phyloP scores from a whole-genome alignment of 2,113 vertebrate genomes.

The Stegastes partitus region DNA sequence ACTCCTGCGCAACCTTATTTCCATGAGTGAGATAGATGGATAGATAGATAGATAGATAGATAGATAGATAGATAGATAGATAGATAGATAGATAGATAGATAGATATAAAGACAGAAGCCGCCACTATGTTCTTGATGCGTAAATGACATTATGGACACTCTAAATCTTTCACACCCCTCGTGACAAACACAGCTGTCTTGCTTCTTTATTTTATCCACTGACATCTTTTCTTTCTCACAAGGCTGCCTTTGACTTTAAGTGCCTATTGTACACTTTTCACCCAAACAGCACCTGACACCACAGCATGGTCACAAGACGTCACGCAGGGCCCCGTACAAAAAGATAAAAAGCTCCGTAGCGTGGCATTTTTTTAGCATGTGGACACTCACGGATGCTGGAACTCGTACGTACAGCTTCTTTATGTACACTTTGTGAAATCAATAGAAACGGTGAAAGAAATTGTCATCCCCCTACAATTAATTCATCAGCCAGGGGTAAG shows the following conservation, averaged over 20 bases:
- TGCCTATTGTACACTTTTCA: constrained; percentile 51
- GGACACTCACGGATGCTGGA: background rate
- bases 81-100: background rate
- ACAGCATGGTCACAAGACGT: constrained; percentile 50
- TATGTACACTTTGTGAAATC: constrained; percentile 15
- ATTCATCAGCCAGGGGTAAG: constrained; percentile 43
- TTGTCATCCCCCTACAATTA: constrained; percentile 58
- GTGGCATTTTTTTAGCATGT: constrained; percentile 21
- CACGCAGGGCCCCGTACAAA: constrained; percentile 16
- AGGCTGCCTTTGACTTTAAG: constrained; percentile 77
- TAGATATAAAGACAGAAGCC: background rate
- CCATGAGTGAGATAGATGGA: background rate
- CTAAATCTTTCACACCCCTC: constrained; percentile 51
- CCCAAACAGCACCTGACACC: constrained; percentile 60
- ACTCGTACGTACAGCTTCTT: background rate
- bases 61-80: background rate
- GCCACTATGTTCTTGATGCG: background rate
- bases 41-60: background rate
- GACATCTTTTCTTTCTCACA: constrained; percentile 57
- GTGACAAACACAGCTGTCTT: constrained; percentile 71
- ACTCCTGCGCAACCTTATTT: background rate
- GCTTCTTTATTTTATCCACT: constrained; percentile 28
- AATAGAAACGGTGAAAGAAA: constrained; percentile 29
- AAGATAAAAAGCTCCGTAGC: constrained; percentile 20
- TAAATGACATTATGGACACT: constrained; percentile 35